Conservation (phyloP, 2,113 vertebrate genomes). For the Amblyornis subalaris region DNA sequence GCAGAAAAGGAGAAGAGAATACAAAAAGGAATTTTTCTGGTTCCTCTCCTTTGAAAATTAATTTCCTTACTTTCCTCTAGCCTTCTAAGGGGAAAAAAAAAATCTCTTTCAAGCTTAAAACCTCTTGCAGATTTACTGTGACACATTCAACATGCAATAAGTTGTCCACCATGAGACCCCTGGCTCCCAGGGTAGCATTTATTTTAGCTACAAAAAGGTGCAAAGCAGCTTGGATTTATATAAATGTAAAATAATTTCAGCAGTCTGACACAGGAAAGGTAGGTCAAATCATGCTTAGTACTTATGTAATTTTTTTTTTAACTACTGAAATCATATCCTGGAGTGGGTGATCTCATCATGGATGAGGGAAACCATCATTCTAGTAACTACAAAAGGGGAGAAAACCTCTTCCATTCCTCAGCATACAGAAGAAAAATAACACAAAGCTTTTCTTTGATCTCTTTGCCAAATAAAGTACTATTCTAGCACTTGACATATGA, state of each 20-base stretch:
- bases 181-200: slow-evolving; percentile 21
- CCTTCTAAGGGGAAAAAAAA: neutral
- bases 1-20: neutral
- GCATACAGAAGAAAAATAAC: slow-evolving; percentile 25
- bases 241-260: slow-evolving; percentile 29
- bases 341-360: slow-evolving; percentile 58
- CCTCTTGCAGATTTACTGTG: slow-evolving; percentile 17
- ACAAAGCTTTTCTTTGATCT: slow-evolving; percentile 61
- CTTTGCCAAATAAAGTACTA: slow-evolving; percentile 51
- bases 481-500: slow-evolving; percentile 57
- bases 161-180: slow-evolving; percentile 35
- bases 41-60: neutral
- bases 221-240: slow-evolving; percentile 28
- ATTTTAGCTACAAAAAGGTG: neutral
- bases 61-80: neutral
- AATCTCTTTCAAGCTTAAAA: neutral
- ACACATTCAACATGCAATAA: slow-evolving; percentile 20
- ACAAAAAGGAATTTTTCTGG: neutral
- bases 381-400: slow-evolving; percentile 26
- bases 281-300: slow-evolving; percentile 55
- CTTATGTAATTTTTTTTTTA: slow-evolving; percentile 57
- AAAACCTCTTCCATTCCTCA: neutral
- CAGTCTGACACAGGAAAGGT: slow-evolving; percentile 31
- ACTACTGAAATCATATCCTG: slow-evolving; percentile 51
- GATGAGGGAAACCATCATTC: slow-evolving; percentile 27